Percentiles rank a stretch among this genome's conserved stretches.
Evolutionary conservation across 2,888 invertebrate species (phyloP).

Genomic region (Stenoptilia bipunctidactyla): DNA sequence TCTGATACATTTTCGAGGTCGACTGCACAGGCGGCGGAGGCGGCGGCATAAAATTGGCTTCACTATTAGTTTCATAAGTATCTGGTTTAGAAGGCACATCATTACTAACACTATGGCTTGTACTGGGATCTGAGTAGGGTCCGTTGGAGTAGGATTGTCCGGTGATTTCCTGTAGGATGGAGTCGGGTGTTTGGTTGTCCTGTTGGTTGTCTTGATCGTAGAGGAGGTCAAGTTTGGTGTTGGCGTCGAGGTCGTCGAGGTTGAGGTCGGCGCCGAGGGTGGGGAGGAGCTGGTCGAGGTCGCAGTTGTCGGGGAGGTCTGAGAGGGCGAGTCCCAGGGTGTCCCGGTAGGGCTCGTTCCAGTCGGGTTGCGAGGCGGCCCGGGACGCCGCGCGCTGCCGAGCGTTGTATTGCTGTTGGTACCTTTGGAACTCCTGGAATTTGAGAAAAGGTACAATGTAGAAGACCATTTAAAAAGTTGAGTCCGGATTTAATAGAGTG

Average conservation of each 20-base stretch:
- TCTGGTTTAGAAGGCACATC: slow-evolving; percentile 24
- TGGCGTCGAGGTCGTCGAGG: slow-evolving; percentile 48
- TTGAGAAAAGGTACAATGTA: neutral
- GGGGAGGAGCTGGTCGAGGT: slow-evolving; percentile 76
- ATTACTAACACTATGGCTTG: slow-evolving; percentile 13
- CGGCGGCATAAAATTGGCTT: slow-evolving; percentile 45
- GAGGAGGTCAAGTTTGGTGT: slow-evolving; percentile 49
- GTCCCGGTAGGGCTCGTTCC: slow-evolving; percentile 64
- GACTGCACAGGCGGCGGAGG: slow-evolving; percentile 42
- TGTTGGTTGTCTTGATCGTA: slow-evolving; percentile 26
- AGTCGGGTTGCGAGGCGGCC: slow-evolving; percentile 44
- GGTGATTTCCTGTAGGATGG: slow-evolving; percentile 38
- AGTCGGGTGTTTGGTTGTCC: slow-evolving; percentile 25
- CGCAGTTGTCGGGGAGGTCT: slow-evolving; percentile 40
- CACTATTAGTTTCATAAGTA: slow-evolving; percentile 17
- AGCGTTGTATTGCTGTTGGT: slow-evolving; percentile 75
- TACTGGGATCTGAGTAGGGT: slow-evolving; percentile 25
- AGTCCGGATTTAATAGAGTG: no score
- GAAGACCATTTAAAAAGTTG: no score
- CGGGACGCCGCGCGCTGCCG: slow-evolving; percentile 63
- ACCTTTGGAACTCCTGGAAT: slow-evolving; percentile 72
- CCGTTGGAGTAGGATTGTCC: slow-evolving; percentile 28
- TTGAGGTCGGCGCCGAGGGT: slow-evolving; percentile 73
- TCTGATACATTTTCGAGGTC: slow-evolving; percentile 20
- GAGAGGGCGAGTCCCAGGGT: slow-evolving; percentile 41